A percentile compares a stretch with the other conserved stretches of the same genome.
Conservation (phyloP, 2,888 invertebrate species). For the Proisotoma minuta region DNA sequence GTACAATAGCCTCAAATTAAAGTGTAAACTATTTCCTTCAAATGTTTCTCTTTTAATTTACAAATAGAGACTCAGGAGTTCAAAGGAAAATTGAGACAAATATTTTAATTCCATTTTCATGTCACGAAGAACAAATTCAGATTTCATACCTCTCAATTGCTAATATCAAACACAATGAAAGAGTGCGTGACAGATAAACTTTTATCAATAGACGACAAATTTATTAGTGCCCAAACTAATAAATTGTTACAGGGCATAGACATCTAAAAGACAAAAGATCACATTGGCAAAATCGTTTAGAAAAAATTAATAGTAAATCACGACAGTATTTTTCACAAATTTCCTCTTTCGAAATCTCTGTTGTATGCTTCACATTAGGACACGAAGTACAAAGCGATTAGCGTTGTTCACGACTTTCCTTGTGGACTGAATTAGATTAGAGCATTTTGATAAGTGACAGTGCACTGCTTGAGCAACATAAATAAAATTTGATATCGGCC, state of each 20-base stretch:
- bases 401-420: too few species aligned
- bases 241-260: background rate
- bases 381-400: too few species aligned
- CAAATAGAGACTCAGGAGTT: conserved; percentile 9
- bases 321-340: background rate
- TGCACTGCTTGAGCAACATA: too few species aligned
- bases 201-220: background rate
- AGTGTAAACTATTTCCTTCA: conserved; percentile 5
- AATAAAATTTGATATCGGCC: too few species aligned
- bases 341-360: background rate
- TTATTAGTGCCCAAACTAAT: background rate
- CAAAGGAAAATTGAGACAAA: background rate
- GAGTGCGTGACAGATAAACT: too few species aligned
- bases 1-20: background rate
- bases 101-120: background rate
- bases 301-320: conserved; percentile 2
- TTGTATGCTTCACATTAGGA: too few species aligned
- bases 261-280: background rate
- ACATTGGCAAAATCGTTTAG: conserved; percentile 3
- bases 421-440: too few species aligned
- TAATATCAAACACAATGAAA: too few species aligned
- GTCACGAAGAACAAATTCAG: background rate
- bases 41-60: conserved; percentile 17
- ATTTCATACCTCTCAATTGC: too few species aligned
- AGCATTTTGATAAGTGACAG: too few species aligned